These are phyloP conservation scores for Junco hyemalis DNA, from an alignment of 2,113 vertebrate species.

Conservation along the genomic window DNA sequence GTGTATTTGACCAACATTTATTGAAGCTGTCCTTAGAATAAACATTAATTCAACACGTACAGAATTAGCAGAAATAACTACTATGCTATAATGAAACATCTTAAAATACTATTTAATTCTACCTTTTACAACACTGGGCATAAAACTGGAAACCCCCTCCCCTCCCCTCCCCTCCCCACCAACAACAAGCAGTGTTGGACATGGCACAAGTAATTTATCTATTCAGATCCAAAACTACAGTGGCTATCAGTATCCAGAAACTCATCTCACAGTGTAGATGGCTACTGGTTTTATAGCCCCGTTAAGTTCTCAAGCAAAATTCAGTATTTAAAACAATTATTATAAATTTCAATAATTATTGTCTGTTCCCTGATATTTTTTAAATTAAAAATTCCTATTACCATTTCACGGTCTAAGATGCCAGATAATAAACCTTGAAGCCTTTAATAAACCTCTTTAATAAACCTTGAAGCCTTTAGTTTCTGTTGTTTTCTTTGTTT, in stretches of 20 bases:
- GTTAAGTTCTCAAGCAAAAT: not conserved
- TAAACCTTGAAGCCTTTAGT: not conserved
- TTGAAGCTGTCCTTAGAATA: not conserved
- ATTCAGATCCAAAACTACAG: not conserved
- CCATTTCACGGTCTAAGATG: not conserved
- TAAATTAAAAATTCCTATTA: not conserved
- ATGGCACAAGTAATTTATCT: not conserved
- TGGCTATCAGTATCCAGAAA: not conserved
- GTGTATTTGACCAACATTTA: not conserved
- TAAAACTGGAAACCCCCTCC: not conserved
- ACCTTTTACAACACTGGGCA: not conserved
- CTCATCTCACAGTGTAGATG: not conserved
- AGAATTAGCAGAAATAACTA: not conserved
- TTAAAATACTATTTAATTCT: not conserved
- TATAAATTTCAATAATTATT: not conserved
- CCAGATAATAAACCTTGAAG: not conserved
- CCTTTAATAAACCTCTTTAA: not conserved
- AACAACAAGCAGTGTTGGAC: not conserved
- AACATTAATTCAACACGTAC: not conserved
- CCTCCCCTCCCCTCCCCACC: rapidly evolving
- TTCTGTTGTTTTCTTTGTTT: not conserved
- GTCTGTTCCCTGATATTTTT: not conserved
- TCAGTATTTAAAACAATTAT: not conserved
- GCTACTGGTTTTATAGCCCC: not conserved
- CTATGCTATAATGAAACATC: not conserved